Evolutionary conservation across 1,140 invertebrate genomes (phyloP), one percentile per base, ranked within the genome.

Genomic region (Mercenaria mercenaria): DNA sequence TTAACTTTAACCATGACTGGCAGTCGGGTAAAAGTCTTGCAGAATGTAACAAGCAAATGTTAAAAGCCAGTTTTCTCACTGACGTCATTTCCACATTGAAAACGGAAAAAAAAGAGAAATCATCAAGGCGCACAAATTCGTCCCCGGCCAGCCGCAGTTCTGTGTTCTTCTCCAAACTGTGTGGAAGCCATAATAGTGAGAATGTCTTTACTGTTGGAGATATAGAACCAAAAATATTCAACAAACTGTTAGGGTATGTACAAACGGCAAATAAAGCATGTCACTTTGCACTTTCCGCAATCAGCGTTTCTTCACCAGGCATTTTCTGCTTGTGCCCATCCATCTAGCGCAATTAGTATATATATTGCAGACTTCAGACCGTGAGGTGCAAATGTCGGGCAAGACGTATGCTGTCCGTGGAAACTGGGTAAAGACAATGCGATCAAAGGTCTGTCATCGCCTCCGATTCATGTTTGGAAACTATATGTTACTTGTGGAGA

Each of bases 31-130:
- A 87, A 43, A 87, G 26, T 11, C 29, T 61, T 0, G 50, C 43
- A 10, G 61, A 87, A 77, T 77, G 84, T 39, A 43, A 61, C 34
- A 61, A 20, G 39, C 52, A 82, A 26, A 82, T 82, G 80, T 67
- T 82, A 34, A 56, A 11, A 15, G 32, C 39, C 26, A 59, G 59
- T 56, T 20, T 39, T 43, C 32, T 82, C 23, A 39, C 56, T 39
- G 80, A 82, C 59, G 80, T 82, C 34, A 67, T 18, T 3, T 82
- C 15, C n/a, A 43, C 20, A 59, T 82, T 13, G 80, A 59, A 20
- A 39, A n/a, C 20, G 80, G 80, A 26, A 64, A 37, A 15, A 61
- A 82, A 39, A 29, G 32, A 34, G 80, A 64, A 26, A 41, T 34
- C 32, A 64, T 82, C 8, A 82, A 82, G 56, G 80, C 56, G 11